A percentile compares a stretch with the other conserved stretches of the same genome.
phyloP scores from a whole-genome alignment of 2,797 vertebrate genomes.

The Microctenopoma steveboyesi region DNA sequence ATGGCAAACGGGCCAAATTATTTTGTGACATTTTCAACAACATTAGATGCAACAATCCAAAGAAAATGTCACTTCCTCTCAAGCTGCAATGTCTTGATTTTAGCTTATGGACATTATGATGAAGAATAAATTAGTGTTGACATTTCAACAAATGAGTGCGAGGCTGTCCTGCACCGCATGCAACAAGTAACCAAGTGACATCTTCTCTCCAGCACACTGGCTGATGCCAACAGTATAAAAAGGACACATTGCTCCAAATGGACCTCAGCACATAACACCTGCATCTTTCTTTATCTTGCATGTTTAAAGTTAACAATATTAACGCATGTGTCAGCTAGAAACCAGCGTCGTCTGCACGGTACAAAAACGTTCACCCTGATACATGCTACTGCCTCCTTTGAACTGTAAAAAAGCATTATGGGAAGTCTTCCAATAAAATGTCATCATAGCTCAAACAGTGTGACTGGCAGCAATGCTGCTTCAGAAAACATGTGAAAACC shows the following conservation, averaged over 20 bases:
- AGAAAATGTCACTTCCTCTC: conserved; percentile 31
- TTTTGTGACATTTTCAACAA: conserved; percentile 1
- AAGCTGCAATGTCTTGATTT: conserved; percentile 11
- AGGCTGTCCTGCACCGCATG: neutral
- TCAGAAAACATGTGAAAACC: neutral
- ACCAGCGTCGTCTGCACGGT: too few relatives aligned
- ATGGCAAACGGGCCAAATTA: neutral
- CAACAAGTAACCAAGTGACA: neutral
- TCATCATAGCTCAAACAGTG: neutral
- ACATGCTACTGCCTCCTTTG: neutral
- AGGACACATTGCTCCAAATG: neutral
- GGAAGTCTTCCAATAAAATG: neutral
- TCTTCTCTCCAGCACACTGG: neutral
- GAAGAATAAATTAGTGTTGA: conserved; percentile 22
- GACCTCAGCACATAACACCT: too few relatives aligned
- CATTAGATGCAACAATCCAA: neutral
- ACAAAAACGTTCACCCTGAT: too few relatives aligned
- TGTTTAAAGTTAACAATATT: too few relatives aligned
- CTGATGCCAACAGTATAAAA: conserved; percentile 8
- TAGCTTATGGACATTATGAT: conserved; percentile 1
- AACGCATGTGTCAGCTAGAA: too few relatives aligned
- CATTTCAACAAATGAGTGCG: conserved; percentile 29
- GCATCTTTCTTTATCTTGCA: too few relatives aligned
- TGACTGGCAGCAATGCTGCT: neutral
- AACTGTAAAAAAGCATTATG: too few relatives aligned